phyloP scores from a whole-genome alignment of 2,113 vertebrate species.

The Scomber japonicus region DNA sequence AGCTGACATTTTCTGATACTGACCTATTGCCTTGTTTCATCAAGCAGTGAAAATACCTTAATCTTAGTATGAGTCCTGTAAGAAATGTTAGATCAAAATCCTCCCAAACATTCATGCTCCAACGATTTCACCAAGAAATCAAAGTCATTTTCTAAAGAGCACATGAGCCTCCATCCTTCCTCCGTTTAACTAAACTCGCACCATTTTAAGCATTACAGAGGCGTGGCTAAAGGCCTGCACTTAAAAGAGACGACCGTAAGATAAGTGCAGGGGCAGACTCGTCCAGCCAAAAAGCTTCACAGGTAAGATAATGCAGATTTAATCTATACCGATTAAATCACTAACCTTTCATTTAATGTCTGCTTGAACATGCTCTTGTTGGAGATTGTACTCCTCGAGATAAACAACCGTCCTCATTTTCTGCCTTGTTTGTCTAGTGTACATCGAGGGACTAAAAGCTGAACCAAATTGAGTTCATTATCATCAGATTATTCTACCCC shows the following conservation, averaged over 20 bases:
- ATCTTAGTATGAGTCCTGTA: constrained; percentile 63
- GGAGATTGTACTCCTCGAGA: constrained; percentile 43
- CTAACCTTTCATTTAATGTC: constrained; percentile 57
- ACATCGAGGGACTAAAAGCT: constrained; percentile 36
- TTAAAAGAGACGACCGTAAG: constrained; percentile 54
- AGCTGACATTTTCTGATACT: constrained; percentile 68
- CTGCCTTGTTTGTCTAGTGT: constrained; percentile 32
- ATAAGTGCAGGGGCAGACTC: constrained; percentile 54
- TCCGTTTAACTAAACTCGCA: constrained; percentile 33
- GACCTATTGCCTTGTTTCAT: constrained; percentile 60
- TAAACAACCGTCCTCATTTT: constrained; percentile 43
- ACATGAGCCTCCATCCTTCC: not conserved
- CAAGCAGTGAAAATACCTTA: constrained; percentile 54
- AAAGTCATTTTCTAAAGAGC: not conserved
- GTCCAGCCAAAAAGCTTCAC: constrained; percentile 52
- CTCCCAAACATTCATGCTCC: constrained; percentile 40
- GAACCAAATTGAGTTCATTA: constrained; percentile 62
- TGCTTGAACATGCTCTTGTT: constrained; percentile 44
- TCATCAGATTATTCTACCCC: constrained; percentile 69
- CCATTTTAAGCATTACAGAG: constrained; percentile 35
- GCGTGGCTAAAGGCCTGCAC: constrained; percentile 42
- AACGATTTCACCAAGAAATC: constrained; percentile 5
- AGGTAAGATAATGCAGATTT: constrained; percentile 64
- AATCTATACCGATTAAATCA: constrained; percentile 67
- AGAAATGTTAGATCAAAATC: constrained; percentile 61